Base-by-base conservation (phyloP, 2,113 vertebrate genomes). In the Seriola aureovittata region DNA sequence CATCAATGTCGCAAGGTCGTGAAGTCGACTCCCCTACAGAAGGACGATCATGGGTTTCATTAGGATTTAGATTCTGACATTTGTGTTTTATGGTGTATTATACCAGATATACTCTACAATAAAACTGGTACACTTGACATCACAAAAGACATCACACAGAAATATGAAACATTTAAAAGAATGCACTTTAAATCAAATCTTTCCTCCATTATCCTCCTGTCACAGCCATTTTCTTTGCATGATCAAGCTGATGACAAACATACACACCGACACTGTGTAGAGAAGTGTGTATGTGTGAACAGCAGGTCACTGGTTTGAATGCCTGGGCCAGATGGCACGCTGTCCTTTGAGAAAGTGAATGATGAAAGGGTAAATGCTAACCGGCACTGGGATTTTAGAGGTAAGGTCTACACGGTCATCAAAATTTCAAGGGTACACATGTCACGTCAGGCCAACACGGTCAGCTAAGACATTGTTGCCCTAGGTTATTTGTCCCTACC, bases 251-350 rank as follows among this genome's bases (percentile, higher is more conserved):
- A 86, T 52, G 76, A 73, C n/a, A n/a, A 55, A 67, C 55, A 12
- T 13, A 11, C 23, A 29, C 44, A 3, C 44, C 65, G 11, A 58
- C 46, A 2, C 80, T 36, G 78, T 36, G 75, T n/a, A 36, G 44
- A 57, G 54, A 46, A 38, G 63, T 36, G 23, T 7, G 3, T 25
- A 59, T 36, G 71, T 42, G 68, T 57, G 74, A 87, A 59, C 82
- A 87, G 90, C 82, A 67, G 87, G 82, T 64, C 54, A 36, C 57
- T 29, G 25, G 75, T 80, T 52, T 75, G 64, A 81, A 55, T 3
- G 50, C 5, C 74, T 13, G 57, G 77, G 52, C 87, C 88, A 88
- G 88, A 88, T 88, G 88, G 84, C 36, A 40, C 13, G 75, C 23
- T 50, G 71, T 42, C 46, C 17, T 54, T 44, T 48, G 48, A 78